Conservation (phyloP, 2,888 invertebrate genomes). For the Cataglyphis cursor region DNA sequence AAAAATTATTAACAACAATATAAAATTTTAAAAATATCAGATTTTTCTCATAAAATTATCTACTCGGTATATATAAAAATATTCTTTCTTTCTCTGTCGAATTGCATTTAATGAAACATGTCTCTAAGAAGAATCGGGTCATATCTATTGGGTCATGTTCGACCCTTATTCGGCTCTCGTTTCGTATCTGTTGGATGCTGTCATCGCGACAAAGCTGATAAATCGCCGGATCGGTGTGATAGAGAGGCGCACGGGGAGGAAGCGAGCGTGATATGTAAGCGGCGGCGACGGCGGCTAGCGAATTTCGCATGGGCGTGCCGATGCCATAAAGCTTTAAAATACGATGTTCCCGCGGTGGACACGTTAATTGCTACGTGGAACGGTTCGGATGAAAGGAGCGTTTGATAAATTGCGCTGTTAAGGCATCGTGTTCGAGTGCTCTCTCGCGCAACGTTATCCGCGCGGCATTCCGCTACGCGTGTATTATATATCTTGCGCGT, state of each 20-base stretch:
- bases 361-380: slow-evolving; percentile 85
- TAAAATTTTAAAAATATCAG: not conserved
- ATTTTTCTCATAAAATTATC: not conserved
- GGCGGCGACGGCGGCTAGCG: slow-evolving; percentile 68
- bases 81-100: not conserved
- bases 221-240: slow-evolving; percentile 58
- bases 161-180: slow-evolving; percentile 29
- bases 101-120: not conserved
- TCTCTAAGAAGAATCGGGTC: not conserved
- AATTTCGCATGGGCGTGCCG: slow-evolving; percentile 85
- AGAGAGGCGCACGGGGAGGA: slow-evolving; percentile 39
- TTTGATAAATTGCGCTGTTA: slow-evolving; percentile 85
- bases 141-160: slow-evolving; percentile 9
- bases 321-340: slow-evolving; percentile 84
- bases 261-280: slow-evolving; percentile 43
- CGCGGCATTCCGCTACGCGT: slow-evolving; percentile 65
- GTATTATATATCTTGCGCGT: slow-evolving; percentile 57
- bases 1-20: not conserved
- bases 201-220: slow-evolving; percentile 60
- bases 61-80: not conserved
- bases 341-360: slow-evolving; percentile 84
- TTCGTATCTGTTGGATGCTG: slow-evolving; percentile 40
- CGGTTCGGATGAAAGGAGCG: slow-evolving; percentile 83
- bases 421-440: slow-evolving; percentile 72
- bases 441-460: slow-evolving; percentile 74